Conservation (phyloP, 2,113 vertebrate genomes). For the Brienomyrus longianalis region DNA sequence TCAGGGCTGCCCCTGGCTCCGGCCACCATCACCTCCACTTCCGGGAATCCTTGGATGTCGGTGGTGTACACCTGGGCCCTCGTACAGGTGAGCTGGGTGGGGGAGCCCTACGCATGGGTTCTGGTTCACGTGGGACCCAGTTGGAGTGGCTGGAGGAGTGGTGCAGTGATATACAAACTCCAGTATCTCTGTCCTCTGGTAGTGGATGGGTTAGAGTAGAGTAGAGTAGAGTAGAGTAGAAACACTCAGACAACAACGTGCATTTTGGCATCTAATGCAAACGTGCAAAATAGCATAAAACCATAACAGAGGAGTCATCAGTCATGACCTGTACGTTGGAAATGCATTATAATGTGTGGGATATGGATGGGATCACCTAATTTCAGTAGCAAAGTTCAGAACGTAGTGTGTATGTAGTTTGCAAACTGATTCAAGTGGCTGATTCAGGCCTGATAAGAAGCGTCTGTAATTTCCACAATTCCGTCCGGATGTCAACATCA, state of each 20-base stretch:
- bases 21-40: conserved; percentile 56
- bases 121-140: conserved; percentile 24
- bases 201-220: not conserved
- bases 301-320: not conserved
- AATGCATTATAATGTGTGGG: not conserved
- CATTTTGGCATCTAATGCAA: not conserved
- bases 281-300: not conserved
- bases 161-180: not conserved
- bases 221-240: too few relatives aligned
- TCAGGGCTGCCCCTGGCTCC: conserved; percentile 59
- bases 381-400: not conserved
- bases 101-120: conserved; percentile 21
- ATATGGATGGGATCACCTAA: not conserved
- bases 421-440: not conserved
- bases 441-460: not conserved
- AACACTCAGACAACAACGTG: not conserved
- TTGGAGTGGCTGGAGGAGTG: not conserved
- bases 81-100: conserved; percentile 45
- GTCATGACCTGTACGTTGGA: not conserved
- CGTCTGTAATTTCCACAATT: not conserved
- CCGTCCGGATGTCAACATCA: not conserved
- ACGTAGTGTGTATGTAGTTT: not conserved
- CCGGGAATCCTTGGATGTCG: conserved; percentile 66
- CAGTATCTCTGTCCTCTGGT: not conserved
- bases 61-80: conserved; percentile 53